These are phyloP conservation scores for Nasalis larvatus DNA, from an alignment of 2,113 vertebrate genomes.

Conservation along the genomic window DNA sequence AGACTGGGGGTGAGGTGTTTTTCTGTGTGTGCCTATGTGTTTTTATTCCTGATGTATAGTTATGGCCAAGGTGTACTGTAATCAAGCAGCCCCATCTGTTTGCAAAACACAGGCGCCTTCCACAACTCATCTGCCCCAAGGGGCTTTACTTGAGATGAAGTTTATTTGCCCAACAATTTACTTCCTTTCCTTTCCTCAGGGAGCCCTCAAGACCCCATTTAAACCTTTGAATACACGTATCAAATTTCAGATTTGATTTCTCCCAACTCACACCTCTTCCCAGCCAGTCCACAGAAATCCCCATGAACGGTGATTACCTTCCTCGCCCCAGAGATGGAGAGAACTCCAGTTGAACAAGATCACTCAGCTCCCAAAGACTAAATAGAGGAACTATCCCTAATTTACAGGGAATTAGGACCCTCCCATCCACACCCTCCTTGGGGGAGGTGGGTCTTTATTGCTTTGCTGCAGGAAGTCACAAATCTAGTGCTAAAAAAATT, in stretches of 20 bases:
- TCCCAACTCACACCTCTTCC: not conserved
- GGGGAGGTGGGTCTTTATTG: not conserved
- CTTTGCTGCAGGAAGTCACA: not conserved
- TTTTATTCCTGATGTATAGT: not conserved
- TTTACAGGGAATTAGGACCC: not conserved
- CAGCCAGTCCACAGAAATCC: not conserved
- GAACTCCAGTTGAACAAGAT: not conserved
- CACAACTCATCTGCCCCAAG: not conserved
- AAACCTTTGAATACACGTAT: not conserved
- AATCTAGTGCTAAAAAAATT: not conserved
- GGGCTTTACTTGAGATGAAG: not conserved
- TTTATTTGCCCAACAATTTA: not conserved
- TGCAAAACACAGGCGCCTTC: not conserved
- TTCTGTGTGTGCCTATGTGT: not conserved
- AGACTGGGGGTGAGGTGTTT: not conserved
- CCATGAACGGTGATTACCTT: not conserved
- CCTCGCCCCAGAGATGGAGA: not conserved
- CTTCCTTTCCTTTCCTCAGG: not conserved
- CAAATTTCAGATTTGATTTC: not conserved
- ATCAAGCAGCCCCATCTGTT: not conserved
- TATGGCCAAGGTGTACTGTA: not conserved
- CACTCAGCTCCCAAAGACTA: not conserved
- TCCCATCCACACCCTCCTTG: not conserved
- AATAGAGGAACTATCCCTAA: accelerated
- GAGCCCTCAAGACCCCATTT: not conserved